A percentile compares a stretch with the other conserved stretches of the same genome.
These are phyloP conservation scores for Plectrocnemia conspersa DNA, from an alignment of 1,140 invertebrate species.

Conservation along the genomic window DNA sequence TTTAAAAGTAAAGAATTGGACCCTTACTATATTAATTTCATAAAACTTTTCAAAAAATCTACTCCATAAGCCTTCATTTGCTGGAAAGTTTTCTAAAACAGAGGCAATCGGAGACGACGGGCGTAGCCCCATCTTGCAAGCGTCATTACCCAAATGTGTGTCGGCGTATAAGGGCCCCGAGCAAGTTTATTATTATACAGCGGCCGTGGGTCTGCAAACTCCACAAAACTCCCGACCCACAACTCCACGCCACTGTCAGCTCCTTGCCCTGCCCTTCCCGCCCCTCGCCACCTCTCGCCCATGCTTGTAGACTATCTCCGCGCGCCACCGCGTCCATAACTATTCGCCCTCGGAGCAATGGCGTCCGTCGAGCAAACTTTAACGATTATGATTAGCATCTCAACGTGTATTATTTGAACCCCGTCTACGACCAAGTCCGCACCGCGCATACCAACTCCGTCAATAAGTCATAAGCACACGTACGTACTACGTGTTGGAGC, in stretches of 20 bases:
- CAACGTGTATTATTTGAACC: constrained; percentile 32
- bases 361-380: constrained; percentile 33
- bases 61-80: not conserved
- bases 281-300: no score
- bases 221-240: constrained; percentile 1
- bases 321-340: constrained; percentile 13
- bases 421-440: not conserved
- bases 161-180: constrained; percentile 24
- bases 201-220: constrained; percentile 4
- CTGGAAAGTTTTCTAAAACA: not conserved
- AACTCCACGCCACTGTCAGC: not conserved
- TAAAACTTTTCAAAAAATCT: no score
- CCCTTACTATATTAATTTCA: no score
- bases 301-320: not conserved
- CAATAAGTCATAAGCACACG: not conserved
- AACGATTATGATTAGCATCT: constrained; percentile 37
- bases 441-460: not conserved
- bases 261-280: not conserved
- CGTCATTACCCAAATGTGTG: constrained; percentile 33
- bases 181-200: constrained; percentile 34
- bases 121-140: constrained; percentile 14
- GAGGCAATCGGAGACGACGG: not conserved
- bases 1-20: no score
- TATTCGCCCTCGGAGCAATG: constrained; percentile 27
- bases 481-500: not conserved